Evolutionary conservation across 2,888 invertebrate species (phyloP), one percentile per base, ranked within the genome.

Genomic region (Azorinus chamasolen): DNA sequence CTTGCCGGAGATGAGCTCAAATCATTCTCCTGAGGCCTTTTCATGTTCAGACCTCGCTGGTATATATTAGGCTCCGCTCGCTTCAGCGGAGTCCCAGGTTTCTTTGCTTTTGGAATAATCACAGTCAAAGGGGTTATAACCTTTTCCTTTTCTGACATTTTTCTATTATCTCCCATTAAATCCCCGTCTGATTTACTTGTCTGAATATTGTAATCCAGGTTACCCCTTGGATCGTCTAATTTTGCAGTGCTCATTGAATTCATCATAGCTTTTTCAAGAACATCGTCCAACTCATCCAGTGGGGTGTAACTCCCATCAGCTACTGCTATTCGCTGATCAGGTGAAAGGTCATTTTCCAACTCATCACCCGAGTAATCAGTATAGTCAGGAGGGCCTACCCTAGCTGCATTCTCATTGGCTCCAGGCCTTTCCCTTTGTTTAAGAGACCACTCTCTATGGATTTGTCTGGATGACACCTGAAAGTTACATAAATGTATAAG

Each of bases 151-250:
- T 77, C 76, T 27, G 76, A 80, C 41, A 74, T 24, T 51, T 80
- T 80, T 25, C 68, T 80, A 4, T 66, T 59, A 27, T 61, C 66
- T n/a, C 64, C 70, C 1, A 80, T 25, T 27, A 80, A 59, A 37
- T 80, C 80, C 0, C 80, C 80, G 22, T 80, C 80, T 8, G 80
- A 80, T 65, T 70, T 76, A 59, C 80, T 80, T 14, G 75, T 63
- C 12, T 80, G 80, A 24, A 80, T 80, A 48, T 80, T 80, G 39
- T 69, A 73, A 41, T 80, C 80, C 16, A 80, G 45, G 37, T 80
- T 80, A 8, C 80, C 80, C 20, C 71, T 48, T 2, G 80, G 80
- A 32, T 77, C 68, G 3, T 71, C 64, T 1, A 80, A 54, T 51
- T 76, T 80, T 0, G 62, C 76, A 2, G 58, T 66, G 43, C 80